These are phyloP conservation scores for Therioaphis trifolii DNA, from an alignment of 2,888 invertebrate genomes.

Conservation along the genomic window DNA sequence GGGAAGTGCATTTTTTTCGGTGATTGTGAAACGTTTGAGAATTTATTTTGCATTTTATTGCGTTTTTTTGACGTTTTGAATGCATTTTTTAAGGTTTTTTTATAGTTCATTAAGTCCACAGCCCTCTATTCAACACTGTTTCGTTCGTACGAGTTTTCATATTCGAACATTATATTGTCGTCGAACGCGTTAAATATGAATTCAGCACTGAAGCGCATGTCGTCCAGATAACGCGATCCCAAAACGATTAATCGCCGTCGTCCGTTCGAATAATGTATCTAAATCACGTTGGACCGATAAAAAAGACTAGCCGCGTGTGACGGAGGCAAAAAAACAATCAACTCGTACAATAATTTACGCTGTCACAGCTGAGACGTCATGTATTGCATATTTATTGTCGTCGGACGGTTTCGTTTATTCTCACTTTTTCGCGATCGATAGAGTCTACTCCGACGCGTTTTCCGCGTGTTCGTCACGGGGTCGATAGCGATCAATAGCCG, in stretches of 20 bases:
- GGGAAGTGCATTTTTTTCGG: too few species aligned
- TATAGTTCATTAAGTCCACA: too few species aligned
- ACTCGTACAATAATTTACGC: not conserved
- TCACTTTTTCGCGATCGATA: not conserved
- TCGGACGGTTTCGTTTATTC: not conserved
- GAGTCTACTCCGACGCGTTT: not conserved
- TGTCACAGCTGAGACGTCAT: not conserved
- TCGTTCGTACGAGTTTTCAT: too few species aligned
- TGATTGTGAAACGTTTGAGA: too few species aligned
- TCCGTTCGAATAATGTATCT: not conserved
- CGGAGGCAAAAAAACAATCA: not conserved
- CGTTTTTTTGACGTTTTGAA: too few species aligned
- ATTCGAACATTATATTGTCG: too few species aligned
- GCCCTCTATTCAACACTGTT: too few species aligned
- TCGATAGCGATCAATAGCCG: not conserved
- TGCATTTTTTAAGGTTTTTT: too few species aligned
- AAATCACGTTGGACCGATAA: too few species aligned
- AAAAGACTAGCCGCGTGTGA: not conserved
- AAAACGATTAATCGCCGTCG: not conserved
- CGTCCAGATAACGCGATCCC: not conserved
- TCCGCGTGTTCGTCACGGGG: not conserved
- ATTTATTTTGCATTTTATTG: too few species aligned
- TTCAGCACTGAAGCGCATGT: too few species aligned
- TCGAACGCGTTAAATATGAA: too few species aligned
- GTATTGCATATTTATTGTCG: not conserved